Evolutionary conservation across 1,140 invertebrate species (phyloP).

Genomic region (Metaphire vulgaris): DNA sequence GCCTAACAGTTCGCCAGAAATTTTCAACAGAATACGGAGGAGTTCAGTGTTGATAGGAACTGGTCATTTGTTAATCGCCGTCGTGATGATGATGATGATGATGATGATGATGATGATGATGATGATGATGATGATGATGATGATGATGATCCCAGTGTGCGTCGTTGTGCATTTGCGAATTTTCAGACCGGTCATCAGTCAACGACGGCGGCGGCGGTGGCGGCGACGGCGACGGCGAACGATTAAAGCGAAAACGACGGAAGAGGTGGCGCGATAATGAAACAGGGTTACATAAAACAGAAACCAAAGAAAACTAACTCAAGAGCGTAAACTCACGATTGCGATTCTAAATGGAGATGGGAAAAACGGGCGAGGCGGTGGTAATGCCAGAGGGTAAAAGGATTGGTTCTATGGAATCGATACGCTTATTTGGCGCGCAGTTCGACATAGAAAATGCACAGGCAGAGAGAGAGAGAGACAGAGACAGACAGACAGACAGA

Average conservation of each 20-base stretch:
- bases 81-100: constrained; percentile 2
- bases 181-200: too few species aligned
- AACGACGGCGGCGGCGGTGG: too few species aligned
- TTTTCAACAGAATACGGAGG: background rate
- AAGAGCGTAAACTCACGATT: too few species aligned
- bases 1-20: background rate
- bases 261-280: too few species aligned
- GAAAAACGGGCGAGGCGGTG: background rate
- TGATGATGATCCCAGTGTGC: constrained; percentile 3
- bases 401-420: background rate
- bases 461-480: background rate
- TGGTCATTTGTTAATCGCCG: too few species aligned
- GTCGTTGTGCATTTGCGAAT: too few species aligned
- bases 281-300: too few species aligned
- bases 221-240: too few species aligned
- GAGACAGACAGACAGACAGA: background rate
- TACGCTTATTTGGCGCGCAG: background rate
- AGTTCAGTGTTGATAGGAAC: background rate
- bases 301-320: too few species aligned
- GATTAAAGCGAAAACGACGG: too few species aligned
- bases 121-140: constrained; percentile 2
- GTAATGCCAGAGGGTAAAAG: background rate
- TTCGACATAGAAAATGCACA: background rate
- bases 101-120: constrained; percentile 3
- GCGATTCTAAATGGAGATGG: too few species aligned